Evolutionary conservation across 2,888 invertebrate species (phyloP).

Genomic region (Nycteola revayana): DNA sequence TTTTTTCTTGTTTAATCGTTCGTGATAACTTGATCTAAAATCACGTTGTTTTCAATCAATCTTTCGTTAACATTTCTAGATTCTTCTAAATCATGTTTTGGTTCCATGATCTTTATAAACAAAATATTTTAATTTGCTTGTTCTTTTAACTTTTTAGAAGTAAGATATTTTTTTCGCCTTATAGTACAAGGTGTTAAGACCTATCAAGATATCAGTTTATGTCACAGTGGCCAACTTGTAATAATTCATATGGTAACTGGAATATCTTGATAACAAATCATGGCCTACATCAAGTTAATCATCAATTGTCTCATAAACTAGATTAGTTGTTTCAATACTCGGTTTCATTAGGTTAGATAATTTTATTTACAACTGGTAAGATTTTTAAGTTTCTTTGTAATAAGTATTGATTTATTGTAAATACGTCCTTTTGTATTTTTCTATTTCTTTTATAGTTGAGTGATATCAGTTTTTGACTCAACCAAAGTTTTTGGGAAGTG

Average conservation of each 20-base stretch:
- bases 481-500: slow-evolving; percentile 11
- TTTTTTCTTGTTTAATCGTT: too few relatives aligned
- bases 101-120: too few relatives aligned
- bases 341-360: slow-evolving; percentile 27
- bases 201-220: too few relatives aligned
- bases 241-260: too few relatives aligned
- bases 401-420: slow-evolving; percentile 43
- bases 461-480: slow-evolving; percentile 10
- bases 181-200: slow-evolving; percentile 39
- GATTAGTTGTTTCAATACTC: slow-evolving; percentile 28
- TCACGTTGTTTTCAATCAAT: too few relatives aligned
- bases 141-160: too few relatives aligned
- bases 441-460: slow-evolving; percentile 18
- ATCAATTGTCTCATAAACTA: slow-evolving; percentile 23
- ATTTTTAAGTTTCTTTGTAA: slow-evolving; percentile 21
- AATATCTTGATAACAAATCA: slow-evolving; percentile 1
- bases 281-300: slow-evolving; percentile 23
- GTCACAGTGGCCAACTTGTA: too few relatives aligned
- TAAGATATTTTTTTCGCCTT: slow-evolving; percentile 25
- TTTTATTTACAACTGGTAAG: slow-evolving; percentile 39
- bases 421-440: slow-evolving; percentile 28
- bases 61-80: too few relatives aligned
- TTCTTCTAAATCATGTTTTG: too few relatives aligned
- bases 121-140: too few relatives aligned
- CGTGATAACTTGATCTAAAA: too few relatives aligned